Evolutionary conservation across 2,797 vertebrate species (phyloP), one percentile per base, ranked within the genome.

Genomic region (Gallirallus australis): DNA sequence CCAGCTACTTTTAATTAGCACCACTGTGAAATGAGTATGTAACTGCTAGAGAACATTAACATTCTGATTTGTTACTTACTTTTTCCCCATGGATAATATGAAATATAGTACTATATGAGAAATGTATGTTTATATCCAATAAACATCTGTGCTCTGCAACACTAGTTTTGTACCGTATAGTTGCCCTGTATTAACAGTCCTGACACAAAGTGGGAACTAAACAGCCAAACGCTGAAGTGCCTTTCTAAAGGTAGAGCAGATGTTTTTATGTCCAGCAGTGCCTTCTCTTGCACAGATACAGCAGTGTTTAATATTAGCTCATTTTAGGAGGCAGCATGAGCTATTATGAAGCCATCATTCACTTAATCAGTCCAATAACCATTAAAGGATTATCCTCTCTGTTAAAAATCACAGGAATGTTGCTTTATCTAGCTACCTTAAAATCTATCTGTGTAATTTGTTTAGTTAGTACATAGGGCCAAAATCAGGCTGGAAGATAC

Each of bases 391-490:
- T 56, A 1, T 31, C 14, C 11, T 35, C 33, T 39, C 28, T 65
- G 5, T 31, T 65, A 70, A 53, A 1, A 57, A 6, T 37, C 0
- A 0, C 5, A 76, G 66, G 4, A 2, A 31, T 6, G 6, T 82
- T 69, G 33, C 13, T 83, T 50, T 47, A 56, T 27, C 35, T 19
- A 75, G 19, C 15, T 64, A 33, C 12, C 9, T 40, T 65, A 65
- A 79, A 79, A 61, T 15, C 5, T 2, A 35, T 60, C 57, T 61
- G 11, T 53, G 8, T 31, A 27, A n/a, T 88, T 80, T 75, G 2
- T 63, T 90, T 89, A 40, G n/a, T 45, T 71, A 57, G 14, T 45
- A 47, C 7, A 6, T 10, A 42, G 28, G 1, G n/a, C 2, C 9
- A 69, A 70, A 81, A 47, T 73, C 14, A 18, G 37, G 4, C 30